Percentiles rank a stretch among this genome's conserved stretches.
These are phyloP conservation scores for Diabrotica undecimpunctata DNA, from an alignment of 1,140 invertebrate genomes.

Conservation along the genomic window DNA sequence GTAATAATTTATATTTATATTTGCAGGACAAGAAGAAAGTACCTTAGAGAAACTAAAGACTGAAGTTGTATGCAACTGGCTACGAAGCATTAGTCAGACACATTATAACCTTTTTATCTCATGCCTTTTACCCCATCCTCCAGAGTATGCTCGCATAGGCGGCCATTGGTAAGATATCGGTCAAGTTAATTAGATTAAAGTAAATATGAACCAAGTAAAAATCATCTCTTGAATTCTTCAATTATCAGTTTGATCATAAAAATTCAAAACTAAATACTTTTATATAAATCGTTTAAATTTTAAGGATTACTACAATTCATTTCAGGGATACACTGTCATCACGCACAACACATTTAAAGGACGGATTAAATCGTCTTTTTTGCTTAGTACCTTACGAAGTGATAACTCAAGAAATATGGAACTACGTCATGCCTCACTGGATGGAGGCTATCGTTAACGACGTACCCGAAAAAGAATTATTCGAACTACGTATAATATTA, in stretches of 20 bases:
- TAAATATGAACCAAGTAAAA: background rate
- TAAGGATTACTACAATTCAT: background rate
- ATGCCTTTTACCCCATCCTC: slow-evolving; percentile 80
- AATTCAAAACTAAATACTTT: too few species aligned
- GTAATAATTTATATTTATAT: background rate
- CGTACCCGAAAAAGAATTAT: slow-evolving; percentile 86
- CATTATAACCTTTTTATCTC: slow-evolving; percentile 87
- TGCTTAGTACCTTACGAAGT: slow-evolving; percentile 97
- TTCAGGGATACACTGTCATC: slow-evolving; percentile 81
- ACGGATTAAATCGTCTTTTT: slow-evolving; percentile 87
- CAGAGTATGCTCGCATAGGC: slow-evolving; percentile 87
- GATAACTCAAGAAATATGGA: slow-evolving; percentile 94
- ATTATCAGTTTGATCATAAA: too few species aligned
- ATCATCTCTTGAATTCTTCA: too few species aligned
- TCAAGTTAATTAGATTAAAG: slow-evolving; percentile 4
- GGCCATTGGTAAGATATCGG: slow-evolving; percentile 78
- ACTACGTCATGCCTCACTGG: slow-evolving; percentile 97
- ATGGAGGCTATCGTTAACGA: slow-evolving; percentile 96
- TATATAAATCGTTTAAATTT: too few species aligned
- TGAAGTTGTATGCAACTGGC: slow-evolving; percentile 90
- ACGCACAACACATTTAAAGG: slow-evolving; percentile 89
- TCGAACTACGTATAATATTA: slow-evolving; percentile 87
- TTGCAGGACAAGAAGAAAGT: slow-evolving; percentile 74
- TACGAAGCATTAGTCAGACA: slow-evolving; percentile 76
- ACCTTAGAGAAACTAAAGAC: slow-evolving; percentile 88